Evolutionary conservation across 2,797 vertebrate genomes (phyloP), one percentile per base, ranked within the genome.

Genomic region (Onychomys torridus): DNA sequence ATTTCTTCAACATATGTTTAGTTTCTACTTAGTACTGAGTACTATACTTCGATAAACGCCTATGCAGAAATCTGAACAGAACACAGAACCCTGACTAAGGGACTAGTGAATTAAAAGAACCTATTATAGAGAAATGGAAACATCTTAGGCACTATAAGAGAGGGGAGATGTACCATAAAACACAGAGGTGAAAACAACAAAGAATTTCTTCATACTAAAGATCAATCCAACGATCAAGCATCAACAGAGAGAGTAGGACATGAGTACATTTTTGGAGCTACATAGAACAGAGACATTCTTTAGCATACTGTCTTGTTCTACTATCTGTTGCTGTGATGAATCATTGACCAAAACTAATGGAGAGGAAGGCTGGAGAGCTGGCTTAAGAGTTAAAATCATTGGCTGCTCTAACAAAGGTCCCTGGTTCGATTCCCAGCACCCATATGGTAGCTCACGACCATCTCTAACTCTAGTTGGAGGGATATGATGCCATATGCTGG

Each of bases 181-280:
- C n/a, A 76, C 12, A 82, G 29, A 93, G 23, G 13, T 11, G 71
- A 3, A 43, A 93, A 32, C 34, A 79, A 87, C 77, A 93, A 46
- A 5, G 57, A 57, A 32, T 23, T 78, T 76, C 46, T 79, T 76
- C 43, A 88, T 81, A 67, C 40, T 79, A 73, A 49, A 87, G 27
- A 23, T 67, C 89, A 95, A 63, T 83, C 40, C 77, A 94, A 67
- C 0, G 89, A 87, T 49, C 16, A 78, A 59, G 21, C 34, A 89
- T 85, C 52, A 75, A 81, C 37, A 93, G n/a, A 92, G 23, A 87
- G 73, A 91, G 25, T 52, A 90, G 9, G 90, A 57, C 61, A 92
- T 46, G 13, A 88, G 17, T 69, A 89, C 7, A 71, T 34, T 96
- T 79, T 77, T 37, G 27, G 19, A 85, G 0, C 23, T 61, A 12